Percentiles rank a stretch among this genome's conserved stretches.
phyloP scores from a whole-genome alignment of 2,888 invertebrate species.

The Druceiella hillmani region DNA sequence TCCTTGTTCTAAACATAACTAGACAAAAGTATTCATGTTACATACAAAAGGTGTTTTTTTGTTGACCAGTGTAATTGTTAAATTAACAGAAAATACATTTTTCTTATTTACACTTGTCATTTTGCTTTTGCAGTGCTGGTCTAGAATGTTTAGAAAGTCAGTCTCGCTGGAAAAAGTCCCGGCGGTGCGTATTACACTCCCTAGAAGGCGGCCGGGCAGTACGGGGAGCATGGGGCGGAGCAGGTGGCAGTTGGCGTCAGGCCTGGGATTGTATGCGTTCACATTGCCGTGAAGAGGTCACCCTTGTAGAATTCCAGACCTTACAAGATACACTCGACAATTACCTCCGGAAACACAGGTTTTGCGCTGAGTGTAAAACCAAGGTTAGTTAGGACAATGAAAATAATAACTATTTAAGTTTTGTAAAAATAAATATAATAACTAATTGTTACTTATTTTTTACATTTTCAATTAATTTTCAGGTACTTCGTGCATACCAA shows the following conservation, averaged over 20 bases:
- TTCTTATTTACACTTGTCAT: no score
- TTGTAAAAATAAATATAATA: no score
- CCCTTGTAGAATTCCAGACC: constrained; percentile 79
- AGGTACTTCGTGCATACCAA: constrained; percentile 75
- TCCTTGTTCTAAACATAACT: no score
- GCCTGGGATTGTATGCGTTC: constrained; percentile 82
- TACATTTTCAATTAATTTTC: constrained; percentile 15
- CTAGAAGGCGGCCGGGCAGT: constrained; percentile 80
- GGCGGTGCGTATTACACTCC: constrained; percentile 84
- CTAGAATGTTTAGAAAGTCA: constrained; percentile 75
- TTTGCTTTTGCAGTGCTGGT: constrained; percentile 51
- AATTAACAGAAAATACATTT: no score
- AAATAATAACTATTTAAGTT: background rate
- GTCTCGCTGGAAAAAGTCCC: constrained; percentile 82
- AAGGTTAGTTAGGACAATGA: constrained; percentile 56
- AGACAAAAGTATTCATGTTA: no score
- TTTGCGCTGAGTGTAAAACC: constrained; percentile 89
- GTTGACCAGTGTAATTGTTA: no score
- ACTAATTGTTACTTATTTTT: constrained; percentile 10
- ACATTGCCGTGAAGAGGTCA: constrained; percentile 77
- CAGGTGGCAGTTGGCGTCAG: constrained; percentile 72
- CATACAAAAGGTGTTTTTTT: no score
- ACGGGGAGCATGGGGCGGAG: constrained; percentile 66
- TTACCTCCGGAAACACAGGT: constrained; percentile 88
- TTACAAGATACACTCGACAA: constrained; percentile 82